Base-by-base conservation (phyloP, 2,888 invertebrate genomes). In the Argyresthia goedartella region DNA sequence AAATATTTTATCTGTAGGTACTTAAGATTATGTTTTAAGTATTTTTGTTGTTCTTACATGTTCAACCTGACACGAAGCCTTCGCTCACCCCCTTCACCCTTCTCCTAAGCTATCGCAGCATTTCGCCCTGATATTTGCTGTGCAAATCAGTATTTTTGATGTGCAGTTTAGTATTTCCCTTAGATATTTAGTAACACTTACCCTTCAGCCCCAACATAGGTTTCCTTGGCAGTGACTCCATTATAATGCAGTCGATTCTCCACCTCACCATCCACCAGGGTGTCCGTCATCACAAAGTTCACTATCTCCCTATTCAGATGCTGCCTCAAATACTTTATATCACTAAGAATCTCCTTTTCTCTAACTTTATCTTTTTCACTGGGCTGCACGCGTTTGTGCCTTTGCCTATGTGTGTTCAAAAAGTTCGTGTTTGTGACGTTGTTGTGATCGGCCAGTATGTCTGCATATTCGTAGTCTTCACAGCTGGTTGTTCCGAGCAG, bases 211-310 rank as follows among this genome's bases (percentile, higher is more conserved):
- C 82, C 86, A 45, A 90, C 89, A 47, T 87, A 88, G 0, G 92
- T 92, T 70, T 92, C 92, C 67, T 91, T 91, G 42, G 91, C 92
- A 11, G 88, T 88, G 42, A 92, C 74, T 8, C 91, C 91, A 56
- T 89, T 87, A 63, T 74, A 90, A 68, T 88, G 89, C 52, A 93
- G 82, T 52, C 91, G 75, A 11, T 88, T 88, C 68, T 93, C 93
- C 58, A 89, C 76, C 66, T 93, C 92, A 3, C 93, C 93, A 67
- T 94, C 93, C 53, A 89, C 70, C 54, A 93, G 76, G 50, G 82
- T 81, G 63, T 92, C 92, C 15, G 87, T 89, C 69, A 91, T 86
- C 57, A 92, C 78, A 73, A 93, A 92, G 71, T 92, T 89, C 50
- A 82, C 76, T 51, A 86, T 76, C 53, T 81, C 77, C 57, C 66